phyloP scores from a whole-genome alignment of 2,888 invertebrate genomes.

The Plusia festucae region DNA sequence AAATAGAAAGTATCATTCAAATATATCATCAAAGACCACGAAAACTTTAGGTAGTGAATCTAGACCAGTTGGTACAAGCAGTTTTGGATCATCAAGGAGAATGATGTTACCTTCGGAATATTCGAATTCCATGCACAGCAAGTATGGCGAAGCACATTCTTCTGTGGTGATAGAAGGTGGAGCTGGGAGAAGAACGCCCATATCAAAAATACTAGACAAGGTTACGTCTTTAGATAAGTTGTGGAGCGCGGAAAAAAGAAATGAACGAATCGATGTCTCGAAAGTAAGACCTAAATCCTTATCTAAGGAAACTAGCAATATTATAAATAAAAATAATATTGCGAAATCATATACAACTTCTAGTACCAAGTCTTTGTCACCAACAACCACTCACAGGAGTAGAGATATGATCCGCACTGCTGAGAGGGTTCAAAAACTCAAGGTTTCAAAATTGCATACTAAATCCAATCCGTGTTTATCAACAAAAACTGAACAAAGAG shows the following conservation, averaged over 20 bases:
- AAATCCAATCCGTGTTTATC: slow-evolving; percentile 77
- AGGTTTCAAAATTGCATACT: slow-evolving; percentile 71
- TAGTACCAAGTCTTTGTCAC: slow-evolving; percentile 59
- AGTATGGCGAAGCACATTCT: slow-evolving; percentile 68
- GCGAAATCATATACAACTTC: slow-evolving; percentile 48
- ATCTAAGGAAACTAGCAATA: slow-evolving; percentile 60
- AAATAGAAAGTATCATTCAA: slow-evolving; percentile 74
- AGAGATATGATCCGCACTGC: slow-evolving; percentile 86
- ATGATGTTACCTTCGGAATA: slow-evolving; percentile 84
- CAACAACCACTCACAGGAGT: slow-evolving; percentile 76
- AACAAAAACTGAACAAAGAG: slow-evolving; percentile 66
- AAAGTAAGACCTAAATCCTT: slow-evolving; percentile 72
- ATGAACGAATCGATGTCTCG: slow-evolving; percentile 79
- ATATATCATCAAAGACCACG: slow-evolving; percentile 54
- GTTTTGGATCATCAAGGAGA: slow-evolving; percentile 83
- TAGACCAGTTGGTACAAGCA: slow-evolving; percentile 78
- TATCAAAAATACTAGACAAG: slow-evolving; percentile 85
- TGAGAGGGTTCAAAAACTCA: slow-evolving; percentile 82
- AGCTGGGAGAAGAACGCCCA: slow-evolving; percentile 85
- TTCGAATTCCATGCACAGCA: slow-evolving; percentile 69
- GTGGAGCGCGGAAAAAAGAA: slow-evolving; percentile 86
- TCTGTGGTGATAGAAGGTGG: slow-evolving; percentile 84
- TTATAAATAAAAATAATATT: slow-evolving; percentile 54
- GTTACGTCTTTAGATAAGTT: slow-evolving; percentile 89
- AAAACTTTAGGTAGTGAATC: slow-evolving; percentile 64